Evolutionary conservation across 2,888 invertebrate species (phyloP), one percentile per base, ranked within the genome.

Genomic region (Archaeoteleia sp.): DNA sequence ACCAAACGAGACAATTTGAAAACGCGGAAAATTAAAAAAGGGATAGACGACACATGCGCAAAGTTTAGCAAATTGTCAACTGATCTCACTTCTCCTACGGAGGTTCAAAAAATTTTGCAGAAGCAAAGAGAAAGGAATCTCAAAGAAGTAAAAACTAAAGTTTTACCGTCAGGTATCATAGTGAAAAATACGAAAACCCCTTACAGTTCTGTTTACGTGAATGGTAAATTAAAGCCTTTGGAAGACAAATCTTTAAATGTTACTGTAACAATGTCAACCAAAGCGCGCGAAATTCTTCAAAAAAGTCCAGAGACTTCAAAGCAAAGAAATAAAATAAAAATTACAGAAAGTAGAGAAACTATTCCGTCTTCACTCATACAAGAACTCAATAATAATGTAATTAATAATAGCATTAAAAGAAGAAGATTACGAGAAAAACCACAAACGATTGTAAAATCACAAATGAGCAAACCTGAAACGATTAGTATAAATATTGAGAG

Each of bases 31-130:
- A 73, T 74, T 0, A 82, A 62, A 42, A 82, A 73, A 43, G 82
- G n/a, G n/a, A n/a, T n/a, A n/a, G n/a, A n/a, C n/a, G n/a, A 81
- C 4, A 75, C 74, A 29, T 77, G 74, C 3, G 74, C 72, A 23
- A 78, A 82, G 68, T 77, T 87, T 20, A 82, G 86, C 42, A 86
- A 85, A 70, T 86, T 90, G 23, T 88, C 90, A 0, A 55, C 53
- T 1, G 89, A 89, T 53, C 78, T 91, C 2, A 83, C 88, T 30
- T 90, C 90, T 0, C 89, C 90, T 15, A 43, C 30, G 34, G 69
- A 76, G 34, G 4, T 84, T 86, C 51, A 87, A 85, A 57, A 86
- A 83, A 49, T 80, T 20, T 48, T 76, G 45, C 73, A 71, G 29
- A 79, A 70, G 29, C 76, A 75, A 7, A 73, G 67, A 12, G 78